A percentile compares a stretch with the other conserved stretches of the same genome.
Conservation (phyloP, 2,888 invertebrate genomes). For the Zaprionus lineosus region DNA sequence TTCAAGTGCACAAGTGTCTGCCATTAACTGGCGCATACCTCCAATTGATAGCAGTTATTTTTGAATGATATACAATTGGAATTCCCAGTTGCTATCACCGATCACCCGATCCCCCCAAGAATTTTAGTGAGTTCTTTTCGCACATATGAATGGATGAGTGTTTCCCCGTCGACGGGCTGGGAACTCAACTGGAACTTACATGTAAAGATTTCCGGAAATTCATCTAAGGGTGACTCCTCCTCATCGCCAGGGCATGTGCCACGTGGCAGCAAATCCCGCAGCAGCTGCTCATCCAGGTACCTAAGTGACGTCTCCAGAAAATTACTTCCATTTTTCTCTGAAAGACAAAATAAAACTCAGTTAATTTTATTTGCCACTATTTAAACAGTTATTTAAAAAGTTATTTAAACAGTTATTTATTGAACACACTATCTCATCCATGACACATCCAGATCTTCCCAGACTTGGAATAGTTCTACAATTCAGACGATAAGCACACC, state of each 20-base stretch:
- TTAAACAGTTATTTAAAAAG: too few relatives aligned
- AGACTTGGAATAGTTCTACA: too few relatives aligned
- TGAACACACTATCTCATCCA: background rate
- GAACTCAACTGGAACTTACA: too few relatives aligned
- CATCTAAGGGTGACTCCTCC: slow-evolving; percentile 66
- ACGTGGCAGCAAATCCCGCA: slow-evolving; percentile 65
- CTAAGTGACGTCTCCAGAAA: slow-evolving; percentile 66
- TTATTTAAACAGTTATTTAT: background rate
- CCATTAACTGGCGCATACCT: background rate
- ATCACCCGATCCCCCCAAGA: too few relatives aligned
- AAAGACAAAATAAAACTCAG: background rate
- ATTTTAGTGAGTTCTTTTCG: too few relatives aligned
- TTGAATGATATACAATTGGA: background rate
- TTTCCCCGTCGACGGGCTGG: too few relatives aligned
- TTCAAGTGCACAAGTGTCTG: slow-evolving; percentile 29
- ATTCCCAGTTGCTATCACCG: background rate
- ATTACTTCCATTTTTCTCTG: slow-evolving; percentile 62
- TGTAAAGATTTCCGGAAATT: slow-evolving; percentile 79
- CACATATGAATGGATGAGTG: too few relatives aligned
- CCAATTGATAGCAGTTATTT: too few relatives aligned
- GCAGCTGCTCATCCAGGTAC: slow-evolving; percentile 72
- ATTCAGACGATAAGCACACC: too few relatives aligned
- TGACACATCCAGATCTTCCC: background rate
- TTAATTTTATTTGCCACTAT: background rate
- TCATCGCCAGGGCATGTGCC: slow-evolving; percentile 57